Percentiles rank a stretch among this genome's conserved stretches.
Conservation (phyloP, 2,888 invertebrate species). For the Corbicula japonica region DNA sequence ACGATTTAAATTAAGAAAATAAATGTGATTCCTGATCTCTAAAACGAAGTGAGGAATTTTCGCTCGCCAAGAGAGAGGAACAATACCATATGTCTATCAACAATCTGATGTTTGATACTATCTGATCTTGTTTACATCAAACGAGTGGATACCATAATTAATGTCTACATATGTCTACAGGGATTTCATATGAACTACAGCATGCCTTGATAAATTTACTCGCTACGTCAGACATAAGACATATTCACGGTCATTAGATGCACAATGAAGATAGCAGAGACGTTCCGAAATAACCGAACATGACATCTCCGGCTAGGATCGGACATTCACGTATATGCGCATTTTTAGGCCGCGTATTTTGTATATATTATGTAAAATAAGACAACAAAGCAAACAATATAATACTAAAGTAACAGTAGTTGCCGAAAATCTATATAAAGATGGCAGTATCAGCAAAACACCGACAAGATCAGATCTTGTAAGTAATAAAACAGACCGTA, state of each 20-base stretch:
- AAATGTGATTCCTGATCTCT: no score
- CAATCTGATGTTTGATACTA: constrained; percentile 49
- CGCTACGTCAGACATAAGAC: constrained; percentile 55
- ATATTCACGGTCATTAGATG: constrained; percentile 64
- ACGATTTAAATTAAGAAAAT: no score
- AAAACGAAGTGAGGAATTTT: no score
- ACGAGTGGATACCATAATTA: constrained; percentile 64
- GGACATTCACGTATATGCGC: no score
- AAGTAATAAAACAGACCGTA: constrained; percentile 42
- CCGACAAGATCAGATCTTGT: constrained; percentile 31
- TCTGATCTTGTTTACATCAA: constrained; percentile 65
- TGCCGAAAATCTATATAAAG: no score
- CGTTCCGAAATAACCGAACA: constrained; percentile 47
- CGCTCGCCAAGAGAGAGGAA: constrained; percentile 39
- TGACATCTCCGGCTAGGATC: constrained; percentile 45
- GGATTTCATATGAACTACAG: constrained; percentile 55
- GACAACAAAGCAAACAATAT: no score
- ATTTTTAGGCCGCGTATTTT: no score
- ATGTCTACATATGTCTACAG: constrained; percentile 68
- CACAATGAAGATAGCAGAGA: constrained; percentile 57
- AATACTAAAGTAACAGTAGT: no score
- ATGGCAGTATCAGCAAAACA: constrained; percentile 6
- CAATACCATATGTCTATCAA: constrained; percentile 60
- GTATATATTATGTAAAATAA: no score
- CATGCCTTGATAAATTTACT: constrained; percentile 55